Base-by-base conservation (phyloP, 2,113 vertebrate genomes). In the Podiceps cristatus region DNA sequence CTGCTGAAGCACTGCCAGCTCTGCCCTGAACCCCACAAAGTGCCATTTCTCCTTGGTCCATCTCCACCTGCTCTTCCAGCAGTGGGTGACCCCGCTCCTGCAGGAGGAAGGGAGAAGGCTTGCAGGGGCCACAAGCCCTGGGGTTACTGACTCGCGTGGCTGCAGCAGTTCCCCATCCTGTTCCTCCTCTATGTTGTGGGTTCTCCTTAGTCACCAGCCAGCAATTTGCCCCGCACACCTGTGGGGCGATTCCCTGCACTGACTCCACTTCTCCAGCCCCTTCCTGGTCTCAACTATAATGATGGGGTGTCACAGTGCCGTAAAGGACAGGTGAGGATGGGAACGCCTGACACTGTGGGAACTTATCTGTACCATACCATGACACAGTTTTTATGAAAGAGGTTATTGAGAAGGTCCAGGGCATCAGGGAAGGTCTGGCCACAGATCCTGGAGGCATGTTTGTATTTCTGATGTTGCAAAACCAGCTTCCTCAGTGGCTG, bases 71-170 rank as follows among this genome's bases (percentile, higher is more conserved):
- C 19, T 6, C 40, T 40, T 50, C 66, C 69, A 1, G 0, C 71
- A 33, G 60, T 0, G 7, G 50, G 9, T 42, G 23, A 52, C 44
- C 71, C 55, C 2, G 1, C 13, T 66, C 24, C 47, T 0, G 0
- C 31, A 18, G 47, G 58, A 5, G 15, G 9, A 25, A 42, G 25
- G 35, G 44, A 74, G 35, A 62, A 77, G 20, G 29, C 77, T 82
- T 0, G 0, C 55, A 66, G 60, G 47, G 37, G 13, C 52, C 71
- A 17, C 0, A 1, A 63, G n/a, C 11, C 14, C 62, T 0, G 0
- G n/a, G n/a, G 44, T 45, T 23, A 24, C 25, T 8, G 3, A 37
- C 35, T 60, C 2, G 1, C 3, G 3, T 44, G 31, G n/a, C 59
- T 77, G 58, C 35, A 80, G 87, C 16, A 5, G 28, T 44, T 80